A percentile compares a stretch with the other conserved stretches of the same genome.
These are phyloP conservation scores for Phlogophora meticulosa DNA, from an alignment of 2,888 invertebrate species.

Conservation along the genomic window DNA sequence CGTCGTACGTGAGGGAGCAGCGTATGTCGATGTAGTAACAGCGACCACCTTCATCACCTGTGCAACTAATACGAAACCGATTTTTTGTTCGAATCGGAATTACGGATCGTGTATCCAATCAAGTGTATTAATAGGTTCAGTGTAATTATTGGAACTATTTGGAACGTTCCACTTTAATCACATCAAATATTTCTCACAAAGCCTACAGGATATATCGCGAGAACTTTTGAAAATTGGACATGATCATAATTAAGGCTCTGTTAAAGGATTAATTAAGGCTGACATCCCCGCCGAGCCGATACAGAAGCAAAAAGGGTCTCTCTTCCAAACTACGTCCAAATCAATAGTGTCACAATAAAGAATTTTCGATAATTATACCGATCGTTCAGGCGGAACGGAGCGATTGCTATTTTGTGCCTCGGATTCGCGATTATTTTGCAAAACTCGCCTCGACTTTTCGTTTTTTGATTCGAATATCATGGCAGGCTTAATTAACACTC, in stretches of 20 bases:
- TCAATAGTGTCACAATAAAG: conserved; percentile 76
- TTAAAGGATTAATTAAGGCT: conserved; percentile 45
- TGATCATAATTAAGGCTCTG: conserved; percentile 33
- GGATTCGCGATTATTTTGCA: conserved; percentile 55
- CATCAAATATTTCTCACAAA: conserved; percentile 36
- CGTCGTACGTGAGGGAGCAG: conserved; percentile 58
- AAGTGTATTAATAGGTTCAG: conserved; percentile 44
- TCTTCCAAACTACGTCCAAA: conserved; percentile 68
- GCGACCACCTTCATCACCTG: conserved; percentile 48
- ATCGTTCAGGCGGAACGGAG: conserved; percentile 65
- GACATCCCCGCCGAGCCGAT: conserved; percentile 9
- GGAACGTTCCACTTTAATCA: conserved; percentile 18
- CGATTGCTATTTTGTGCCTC: conserved; percentile 60
- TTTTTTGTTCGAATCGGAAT: conserved; percentile 54
- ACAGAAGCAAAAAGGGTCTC: conserved; percentile 65
- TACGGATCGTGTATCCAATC: conserved; percentile 49
- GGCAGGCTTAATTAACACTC: conserved; percentile 55
- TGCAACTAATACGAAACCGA: conserved; percentile 49
- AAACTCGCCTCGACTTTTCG: conserved; percentile 39
- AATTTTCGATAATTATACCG: conserved; percentile 76
- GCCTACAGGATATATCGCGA: conserved; percentile 6
- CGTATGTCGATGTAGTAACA: conserved; percentile 48
- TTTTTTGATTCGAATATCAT: conserved; percentile 47
- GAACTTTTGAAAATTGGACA: conserved; percentile 21
- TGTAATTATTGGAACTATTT: conserved; percentile 27